Conservation (phyloP, 2,113 vertebrate species). For the Pandion haliaetus region DNA sequence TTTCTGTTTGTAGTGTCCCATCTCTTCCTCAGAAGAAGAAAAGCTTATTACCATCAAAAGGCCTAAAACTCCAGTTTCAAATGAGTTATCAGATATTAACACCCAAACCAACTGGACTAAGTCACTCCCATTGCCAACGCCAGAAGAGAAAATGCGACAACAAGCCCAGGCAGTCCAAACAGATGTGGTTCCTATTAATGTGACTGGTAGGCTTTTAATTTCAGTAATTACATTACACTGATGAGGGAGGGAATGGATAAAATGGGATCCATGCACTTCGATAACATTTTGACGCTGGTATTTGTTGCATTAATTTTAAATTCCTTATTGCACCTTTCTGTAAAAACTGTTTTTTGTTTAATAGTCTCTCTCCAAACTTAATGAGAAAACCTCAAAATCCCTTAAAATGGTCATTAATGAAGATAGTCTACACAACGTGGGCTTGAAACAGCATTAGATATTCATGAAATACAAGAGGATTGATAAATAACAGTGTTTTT, state of each 20-base stretch:
- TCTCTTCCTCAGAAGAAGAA: slow-evolving; percentile 85
- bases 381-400: neutral
- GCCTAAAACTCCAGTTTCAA: slow-evolving; percentile 77
- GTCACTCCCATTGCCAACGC: slow-evolving; percentile 86
- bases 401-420: neutral
- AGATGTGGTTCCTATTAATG: slow-evolving; percentile 92
- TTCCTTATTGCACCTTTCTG: neutral
- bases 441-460: neutral
- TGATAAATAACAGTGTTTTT: neutral
- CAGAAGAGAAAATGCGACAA: slow-evolving; percentile 95
- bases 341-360: neutral
- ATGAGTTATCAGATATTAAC: slow-evolving; percentile 79
- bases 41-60: slow-evolving; percentile 81
- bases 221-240: neutral
- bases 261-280: neutral
- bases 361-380: neutral
- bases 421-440: neutral
- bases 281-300: neutral
- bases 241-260: neutral
- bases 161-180: slow-evolving; percentile 89
- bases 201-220: slow-evolving; percentile 84
- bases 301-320: neutral
- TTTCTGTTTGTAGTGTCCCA: slow-evolving; percentile 76
- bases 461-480: neutral
- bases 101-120: slow-evolving; percentile 84